Conservation (phyloP, 2,888 invertebrate genomes). For the Chrysina gloriosa region DNA sequence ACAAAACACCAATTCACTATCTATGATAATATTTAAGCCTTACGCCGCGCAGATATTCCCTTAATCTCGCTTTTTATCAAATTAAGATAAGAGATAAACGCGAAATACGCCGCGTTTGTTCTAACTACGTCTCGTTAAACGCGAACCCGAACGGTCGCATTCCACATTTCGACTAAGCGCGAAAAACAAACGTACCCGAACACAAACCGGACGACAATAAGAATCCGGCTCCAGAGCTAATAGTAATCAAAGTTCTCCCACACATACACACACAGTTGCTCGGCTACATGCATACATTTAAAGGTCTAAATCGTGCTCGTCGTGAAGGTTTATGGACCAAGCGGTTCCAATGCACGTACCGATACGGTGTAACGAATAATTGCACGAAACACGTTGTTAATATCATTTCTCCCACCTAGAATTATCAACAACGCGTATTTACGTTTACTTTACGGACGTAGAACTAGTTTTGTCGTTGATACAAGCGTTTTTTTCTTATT, state of each 20-base stretch:
- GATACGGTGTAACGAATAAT: conserved; percentile 27
- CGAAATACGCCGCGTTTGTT: background rate
- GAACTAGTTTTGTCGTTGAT: conserved; percentile 15
- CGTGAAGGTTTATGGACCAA: background rate
- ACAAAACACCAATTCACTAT: conserved; percentile 4
- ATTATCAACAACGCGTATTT: conserved; percentile 14
- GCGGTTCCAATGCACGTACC: conserved; percentile 3
- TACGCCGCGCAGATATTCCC: background rate
- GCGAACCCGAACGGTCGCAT: conserved; percentile 8
- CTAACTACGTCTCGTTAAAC: background rate
- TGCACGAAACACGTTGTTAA: conserved; percentile 27
- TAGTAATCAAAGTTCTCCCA: conserved; percentile 24
- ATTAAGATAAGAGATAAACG: background rate
- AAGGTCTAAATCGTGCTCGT: conserved; percentile 24
- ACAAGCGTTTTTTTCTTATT: background rate
- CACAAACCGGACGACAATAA: conserved; percentile 23
- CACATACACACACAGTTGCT: conserved; percentile 18
- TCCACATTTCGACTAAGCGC: conserved; percentile 16
- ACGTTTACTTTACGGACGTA: background rate
- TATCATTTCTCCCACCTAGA: conserved; percentile 32
- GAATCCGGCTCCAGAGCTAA: conserved; percentile 24
- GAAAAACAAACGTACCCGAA: conserved; percentile 19
- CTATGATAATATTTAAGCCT: background rate
- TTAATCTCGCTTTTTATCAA: conserved; percentile 17
- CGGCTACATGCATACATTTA: conserved; percentile 8